Evolutionary conservation across 2,113 vertebrate species (phyloP), one percentile per base, ranked within the genome.

Genomic region (Mesocricetus auratus): DNA sequence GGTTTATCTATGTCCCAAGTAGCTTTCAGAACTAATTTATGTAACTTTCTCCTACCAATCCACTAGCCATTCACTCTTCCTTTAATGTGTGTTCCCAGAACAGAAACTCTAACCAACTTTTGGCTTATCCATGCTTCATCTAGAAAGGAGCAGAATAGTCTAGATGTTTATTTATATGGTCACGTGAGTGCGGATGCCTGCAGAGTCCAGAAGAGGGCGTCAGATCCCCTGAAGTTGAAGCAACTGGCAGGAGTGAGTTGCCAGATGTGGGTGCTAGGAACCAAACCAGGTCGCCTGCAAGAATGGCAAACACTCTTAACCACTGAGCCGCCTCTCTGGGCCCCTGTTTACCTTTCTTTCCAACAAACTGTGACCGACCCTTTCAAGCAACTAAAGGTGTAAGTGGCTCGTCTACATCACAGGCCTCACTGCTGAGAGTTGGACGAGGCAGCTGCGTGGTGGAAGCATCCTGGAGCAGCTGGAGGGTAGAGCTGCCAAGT

Each of bases 391-490:
- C 60, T 71, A 50, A 90, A n/a, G 75, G 45, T 29, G 42, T 15
- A 24, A 68, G 66, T 36, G 62, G 93, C 47, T 21, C 75, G 42
- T 33, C 86, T 39, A 31, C 58, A 56, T 12, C 53, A 33, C 45
- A 74, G 66, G 36, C 89, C 74, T 66, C 45, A 22, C 1, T 36
- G 50, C 9, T 71, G 73, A 86, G 71, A 73, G 62, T 2, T 77
- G 26, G 45, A 8, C 39, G 66, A 69, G 93, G 77, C 0, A 42
- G 5, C 0, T 29, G 60, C 42, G 11, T 0, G 33, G 39, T 7
- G 42, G 75, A 60, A 47, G 56, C 7, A 0, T 58, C 73, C 47
- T 21, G 33, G 74, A 95, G 91, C 95, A 95, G 93, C 94, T 93
- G 86, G 24, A 83, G 90, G 60, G 74, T 5, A 91, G 0, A n/a